Base-by-base conservation (phyloP, 2,888 invertebrate genomes). In the Nipponacmea schrenckii region DNA sequence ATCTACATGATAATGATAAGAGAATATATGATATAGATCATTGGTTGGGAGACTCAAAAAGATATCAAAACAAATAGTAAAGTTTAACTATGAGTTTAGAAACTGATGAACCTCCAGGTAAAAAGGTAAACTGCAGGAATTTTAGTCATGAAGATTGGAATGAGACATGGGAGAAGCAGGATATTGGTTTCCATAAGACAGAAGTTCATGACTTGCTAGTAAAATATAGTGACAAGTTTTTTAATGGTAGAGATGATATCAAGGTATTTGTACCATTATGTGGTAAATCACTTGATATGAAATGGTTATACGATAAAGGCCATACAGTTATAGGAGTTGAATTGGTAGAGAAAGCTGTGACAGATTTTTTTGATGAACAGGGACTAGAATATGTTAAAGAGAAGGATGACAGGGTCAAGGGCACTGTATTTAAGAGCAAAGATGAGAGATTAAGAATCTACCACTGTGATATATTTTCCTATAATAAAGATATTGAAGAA, bases 251-350 rank as follows among this genome's bases (percentile, higher is more conserved):
- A 56, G 56, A 56, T 8, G 24, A 20, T 15, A 56, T 56, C 20
- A 56, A 20, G 10, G 20, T 56, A 24, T 56, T 56, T 56, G 10
- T 56, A 56, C 56, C 56, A 24, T 24, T 56, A 24, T 56, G 56
- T 24, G 56, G 56, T 14, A 56, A 56, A 56, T 24, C 56, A 24
- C 20, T 56, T 24, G 56, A 56, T 56, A 56, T 56, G 14, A 56
- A 56, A 56, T 56, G 56, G 56, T 24, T 56, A 10, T 24, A 56
- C 20, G 56, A 56, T 56, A 56, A 56, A 56, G 56, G 56, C 10
- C 56, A 56, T 56, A 56, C n/a, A 24, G 56, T 56, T 15, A 56
- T 56, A 24, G 56, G 56, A 15, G 56, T 56, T 56, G 56, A 56
- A 50, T 50, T 50, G 14, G 50, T 20, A 50, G 7, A 20, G 2